Evolutionary conservation across 2,888 invertebrate species (phyloP).

Genomic region (Leuctra nigra): DNA sequence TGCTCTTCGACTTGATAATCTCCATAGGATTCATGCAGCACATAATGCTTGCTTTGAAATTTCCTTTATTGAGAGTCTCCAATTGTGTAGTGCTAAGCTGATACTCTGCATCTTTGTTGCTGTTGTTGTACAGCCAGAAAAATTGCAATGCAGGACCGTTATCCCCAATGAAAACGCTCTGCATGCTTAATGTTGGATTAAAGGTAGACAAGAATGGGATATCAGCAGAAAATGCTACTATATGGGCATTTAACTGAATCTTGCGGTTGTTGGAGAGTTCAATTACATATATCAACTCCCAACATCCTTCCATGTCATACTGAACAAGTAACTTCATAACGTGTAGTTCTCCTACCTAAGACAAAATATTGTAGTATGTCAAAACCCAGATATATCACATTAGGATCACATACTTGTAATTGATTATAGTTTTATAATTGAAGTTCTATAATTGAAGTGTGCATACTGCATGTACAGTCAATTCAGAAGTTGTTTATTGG

Average conservation of each 20-base stretch:
- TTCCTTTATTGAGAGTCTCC: constrained; percentile 33
- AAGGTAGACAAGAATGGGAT: constrained; percentile 32
- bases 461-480: too few species aligned
- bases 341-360: constrained; percentile 24
- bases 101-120: constrained; percentile 34
- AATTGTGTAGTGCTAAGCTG: constrained; percentile 34
- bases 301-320: constrained; percentile 35
- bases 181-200: constrained; percentile 32
- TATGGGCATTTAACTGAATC: constrained; percentile 35
- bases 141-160: constrained; percentile 35
- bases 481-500: too few species aligned
- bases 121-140: constrained; percentile 42
- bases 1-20: constrained; percentile 32
- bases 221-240: constrained; percentile 32
- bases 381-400: too few species aligned
- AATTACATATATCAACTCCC: constrained; percentile 38
- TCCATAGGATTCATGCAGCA: constrained; percentile 38
- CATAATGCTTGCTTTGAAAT: constrained; percentile 36
- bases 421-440: too few species aligned
- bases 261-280: constrained; percentile 37
- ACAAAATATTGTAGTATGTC: not conserved
- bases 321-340: constrained; percentile 36
- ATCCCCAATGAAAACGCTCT: constrained; percentile 36
- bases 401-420: too few species aligned
- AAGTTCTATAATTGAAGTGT: too few species aligned